These are phyloP conservation scores for Heteropelma amictum DNA, from an alignment of 2,888 invertebrate genomes.

Conservation along the genomic window DNA sequence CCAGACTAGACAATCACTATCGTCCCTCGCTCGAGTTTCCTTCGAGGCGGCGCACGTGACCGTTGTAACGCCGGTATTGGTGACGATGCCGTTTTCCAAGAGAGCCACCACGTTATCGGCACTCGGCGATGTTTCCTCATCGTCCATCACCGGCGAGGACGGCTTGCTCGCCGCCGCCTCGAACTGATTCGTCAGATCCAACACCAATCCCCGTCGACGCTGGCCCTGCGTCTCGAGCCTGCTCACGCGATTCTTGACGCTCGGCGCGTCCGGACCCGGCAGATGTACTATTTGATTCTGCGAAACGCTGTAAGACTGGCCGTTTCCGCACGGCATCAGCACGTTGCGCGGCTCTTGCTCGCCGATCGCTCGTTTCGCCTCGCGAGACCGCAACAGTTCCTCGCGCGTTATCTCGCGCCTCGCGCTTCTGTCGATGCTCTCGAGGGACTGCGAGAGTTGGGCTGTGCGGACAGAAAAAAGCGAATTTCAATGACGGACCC, in stretches of 20 bases:
- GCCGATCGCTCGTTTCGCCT: slow-evolving; percentile 74
- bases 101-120: slow-evolving; percentile 57
- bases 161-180: slow-evolving; percentile 78
- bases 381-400: slow-evolving; percentile 68
- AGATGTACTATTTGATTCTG: slow-evolving; percentile 93
- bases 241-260: slow-evolving; percentile 83
- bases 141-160: slow-evolving; percentile 74
- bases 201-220: slow-evolving; percentile 78
- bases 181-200: slow-evolving; percentile 81
- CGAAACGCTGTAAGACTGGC: slow-evolving; percentile 92
- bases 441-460: slow-evolving; percentile 84
- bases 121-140: slow-evolving; percentile 59
- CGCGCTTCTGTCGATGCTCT: slow-evolving; percentile 80
- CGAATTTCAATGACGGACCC: not conserved
- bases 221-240: slow-evolving; percentile 83
- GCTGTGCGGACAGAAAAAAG: too few species aligned
- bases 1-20: slow-evolving; percentile 78
- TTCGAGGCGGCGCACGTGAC: too few species aligned
- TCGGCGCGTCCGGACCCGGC: slow-evolving; percentile 81
- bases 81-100: slow-evolving; percentile 51
- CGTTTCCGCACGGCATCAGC: slow-evolving; percentile 91
- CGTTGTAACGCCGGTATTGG: too few species aligned
- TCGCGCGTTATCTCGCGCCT: slow-evolving; percentile 74
- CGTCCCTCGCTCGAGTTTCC: slow-evolving; percentile 74
- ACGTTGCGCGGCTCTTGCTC: slow-evolving; percentile 86